phyloP scores from a whole-genome alignment of 2,113 vertebrate genomes.

The Podiceps cristatus region DNA sequence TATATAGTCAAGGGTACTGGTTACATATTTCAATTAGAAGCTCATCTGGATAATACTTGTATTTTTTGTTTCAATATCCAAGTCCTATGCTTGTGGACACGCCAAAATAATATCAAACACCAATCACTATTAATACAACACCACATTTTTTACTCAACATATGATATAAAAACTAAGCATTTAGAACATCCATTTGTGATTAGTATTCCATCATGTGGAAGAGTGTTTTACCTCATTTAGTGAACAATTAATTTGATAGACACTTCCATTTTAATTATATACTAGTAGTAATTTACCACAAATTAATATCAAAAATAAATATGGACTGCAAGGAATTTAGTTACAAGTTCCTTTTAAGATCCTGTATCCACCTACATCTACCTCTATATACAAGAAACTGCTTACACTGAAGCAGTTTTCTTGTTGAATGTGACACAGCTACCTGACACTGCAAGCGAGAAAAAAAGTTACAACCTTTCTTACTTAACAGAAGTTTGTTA shows the following conservation, averaged over 20 bases:
- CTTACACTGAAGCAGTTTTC: background rate
- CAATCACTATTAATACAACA: background rate
- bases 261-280: background rate
- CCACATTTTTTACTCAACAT: background rate
- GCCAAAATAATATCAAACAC: background rate
- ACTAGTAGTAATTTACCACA: background rate
- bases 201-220: background rate
- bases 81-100: background rate
- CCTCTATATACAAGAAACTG: background rate
- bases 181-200: background rate
- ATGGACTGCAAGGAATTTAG: background rate
- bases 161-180: background rate
- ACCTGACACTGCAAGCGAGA: background rate
- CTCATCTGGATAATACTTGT: background rate
- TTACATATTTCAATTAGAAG: background rate
- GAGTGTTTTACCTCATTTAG: background rate
- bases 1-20: background rate
- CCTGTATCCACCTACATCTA: background rate
- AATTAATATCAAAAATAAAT: background rate
- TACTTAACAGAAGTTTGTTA: background rate
- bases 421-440: background rate
- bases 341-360: background rate
- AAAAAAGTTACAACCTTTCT: background rate
- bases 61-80: background rate
- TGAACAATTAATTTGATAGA: background rate